Evolutionary conservation across 2,888 invertebrate genomes (phyloP), one percentile per base, ranked within the genome.

Genomic region (Brenthis hecate): DNA sequence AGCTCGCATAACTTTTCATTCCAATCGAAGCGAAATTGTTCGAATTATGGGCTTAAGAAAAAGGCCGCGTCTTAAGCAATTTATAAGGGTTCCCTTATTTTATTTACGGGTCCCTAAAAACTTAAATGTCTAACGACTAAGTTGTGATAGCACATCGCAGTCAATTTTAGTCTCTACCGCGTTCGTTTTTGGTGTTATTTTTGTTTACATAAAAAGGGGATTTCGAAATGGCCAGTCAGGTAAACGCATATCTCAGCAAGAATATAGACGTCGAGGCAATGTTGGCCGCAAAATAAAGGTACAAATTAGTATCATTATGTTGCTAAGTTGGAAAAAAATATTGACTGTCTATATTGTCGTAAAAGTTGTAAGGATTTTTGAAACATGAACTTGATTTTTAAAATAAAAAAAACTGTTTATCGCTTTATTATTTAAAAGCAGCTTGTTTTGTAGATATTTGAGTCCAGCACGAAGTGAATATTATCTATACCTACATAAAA

Each of bases 71-170:
- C 53, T 50, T 68, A 57, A 57, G 56, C 53, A 63, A 63, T 68
- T 68, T 68, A 68, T 68, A 63, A 56, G 36, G 67, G 62, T 68
- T 32, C 50, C 47, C 56, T 48, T 43, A 67, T 23, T 67, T 67
- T 67, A 67, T 66, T 67, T 50, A 67, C 62, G 51, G 56, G 48
- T 63, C 51, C 56, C 62, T 43, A 53, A 68, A 61, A 50, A 63
- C 51, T 36, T 51, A 62, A 67, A 53, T 66, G 60, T 60, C 66
- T 56, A 53, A 47, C n/a, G 53, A 13, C 36, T 51, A 56, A 43
- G 3, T 28, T 50, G 56, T 23, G 62, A 53, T 8, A 36, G 2
- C 47, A 48, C 6, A 6, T 6, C 13, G n/a, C 56, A 16, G 16
- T 4, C 53, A n/a, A 63, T 32, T 57, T 23, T 60, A n/a, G 19